A percentile compares a stretch with the other conserved stretches of the same genome.
These are phyloP conservation scores for Cosmia pyralina DNA, from an alignment of 2,888 invertebrate genomes.

Conservation along the genomic window DNA sequence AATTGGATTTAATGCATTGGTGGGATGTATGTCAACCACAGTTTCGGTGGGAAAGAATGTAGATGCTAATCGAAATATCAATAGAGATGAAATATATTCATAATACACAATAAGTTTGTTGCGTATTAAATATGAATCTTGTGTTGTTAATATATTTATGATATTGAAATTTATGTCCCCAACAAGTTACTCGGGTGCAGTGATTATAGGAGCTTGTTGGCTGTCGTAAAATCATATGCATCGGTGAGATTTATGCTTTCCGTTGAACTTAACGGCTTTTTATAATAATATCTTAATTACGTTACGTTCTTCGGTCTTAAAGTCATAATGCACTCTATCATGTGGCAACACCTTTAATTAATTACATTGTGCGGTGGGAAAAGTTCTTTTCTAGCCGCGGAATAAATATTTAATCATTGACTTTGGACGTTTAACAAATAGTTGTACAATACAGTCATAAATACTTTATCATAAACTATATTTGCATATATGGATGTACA, in stretches of 20 bases:
- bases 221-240: conserved; percentile 69
- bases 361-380: conserved; percentile 46
- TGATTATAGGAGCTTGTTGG: conserved; percentile 60
- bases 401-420: conserved; percentile 28
- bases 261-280: conserved; percentile 74
- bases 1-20: conserved; percentile 63
- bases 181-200: conserved; percentile 60
- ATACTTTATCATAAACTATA: conserved; percentile 23
- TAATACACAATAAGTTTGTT: conserved; percentile 43
- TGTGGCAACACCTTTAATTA: conserved; percentile 39
- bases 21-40: conserved; percentile 45
- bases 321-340: conserved; percentile 15
- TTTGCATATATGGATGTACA: conserved; percentile 51
- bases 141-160: conserved; percentile 57
- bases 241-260: conserved; percentile 78
- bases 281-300: conserved; percentile 74
- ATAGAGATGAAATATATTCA: conserved; percentile 42
- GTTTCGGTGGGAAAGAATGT: conserved; percentile 57
- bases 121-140: conserved; percentile 49
- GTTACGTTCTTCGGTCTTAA: conserved; percentile 53
- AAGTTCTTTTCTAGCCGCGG: background rate
- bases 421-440: conserved; percentile 18
- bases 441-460: conserved; percentile 10
- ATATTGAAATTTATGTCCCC: conserved; percentile 60
- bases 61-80: conserved; percentile 49